Percentiles rank a stretch among this genome's conserved stretches.
These are phyloP conservation scores for Meteorus colon DNA, from an alignment of 2,888 invertebrate genomes.

Conservation along the genomic window DNA sequence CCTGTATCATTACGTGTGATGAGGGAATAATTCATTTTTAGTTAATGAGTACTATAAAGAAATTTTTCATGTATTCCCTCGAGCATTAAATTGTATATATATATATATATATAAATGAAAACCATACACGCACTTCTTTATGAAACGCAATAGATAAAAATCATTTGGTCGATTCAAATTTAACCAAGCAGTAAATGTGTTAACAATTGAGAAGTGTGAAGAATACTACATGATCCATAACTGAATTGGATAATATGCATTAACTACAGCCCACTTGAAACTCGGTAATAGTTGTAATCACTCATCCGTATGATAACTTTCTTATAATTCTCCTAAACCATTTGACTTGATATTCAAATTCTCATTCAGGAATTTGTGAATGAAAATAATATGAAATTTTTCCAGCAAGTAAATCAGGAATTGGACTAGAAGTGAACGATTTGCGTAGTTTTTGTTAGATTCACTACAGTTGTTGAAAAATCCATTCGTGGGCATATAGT, in stretches of 20 bases:
- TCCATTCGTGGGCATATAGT: too few species aligned
- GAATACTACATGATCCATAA: not conserved
- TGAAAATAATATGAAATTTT: too few species aligned
- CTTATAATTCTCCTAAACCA: not conserved
- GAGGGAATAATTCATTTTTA: too few species aligned
- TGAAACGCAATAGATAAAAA: not conserved
- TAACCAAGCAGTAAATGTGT: not conserved
- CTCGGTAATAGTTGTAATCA: not conserved
- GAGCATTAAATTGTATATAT: not conserved
- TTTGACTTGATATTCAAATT: not conserved
- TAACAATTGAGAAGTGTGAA: not conserved
- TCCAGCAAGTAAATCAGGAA: too few species aligned
- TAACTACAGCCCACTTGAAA: too few species aligned
- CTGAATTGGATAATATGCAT: not conserved
- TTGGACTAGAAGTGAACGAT: too few species aligned
- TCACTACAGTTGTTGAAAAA: too few species aligned
- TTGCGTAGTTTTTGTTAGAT: too few species aligned
- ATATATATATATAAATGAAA: not conserved
- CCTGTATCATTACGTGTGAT: too few species aligned
- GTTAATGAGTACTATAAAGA: too few species aligned
- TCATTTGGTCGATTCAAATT: not conserved
- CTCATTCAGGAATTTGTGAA: too few species aligned
- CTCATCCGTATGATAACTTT: not conserved
- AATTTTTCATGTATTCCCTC: too few species aligned
- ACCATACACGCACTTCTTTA: not conserved